Evolutionary conservation across 2,888 invertebrate species (phyloP).

Genomic region (Protonemura montana): DNA sequence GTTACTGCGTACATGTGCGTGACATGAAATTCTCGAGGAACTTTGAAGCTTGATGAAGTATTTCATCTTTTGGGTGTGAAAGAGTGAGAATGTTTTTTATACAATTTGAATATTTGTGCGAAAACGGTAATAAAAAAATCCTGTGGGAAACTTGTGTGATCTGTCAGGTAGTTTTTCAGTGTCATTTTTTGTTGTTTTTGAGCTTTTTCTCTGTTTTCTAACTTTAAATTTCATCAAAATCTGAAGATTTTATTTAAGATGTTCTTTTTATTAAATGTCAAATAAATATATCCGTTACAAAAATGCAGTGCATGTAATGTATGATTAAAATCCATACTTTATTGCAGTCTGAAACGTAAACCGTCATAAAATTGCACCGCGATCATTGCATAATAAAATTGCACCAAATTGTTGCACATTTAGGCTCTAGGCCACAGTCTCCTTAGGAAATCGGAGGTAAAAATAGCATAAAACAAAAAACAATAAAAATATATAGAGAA

Average conservation of each 20-base stretch:
- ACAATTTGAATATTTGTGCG: too few species aligned
- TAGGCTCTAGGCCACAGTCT: neutral
- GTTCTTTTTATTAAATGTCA: neutral
- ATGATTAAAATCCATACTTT: neutral
- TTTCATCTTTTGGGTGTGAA: too few species aligned
- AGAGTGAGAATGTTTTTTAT: too few species aligned
- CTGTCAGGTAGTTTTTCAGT: too few species aligned
- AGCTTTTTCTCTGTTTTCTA: too few species aligned
- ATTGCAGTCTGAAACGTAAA: neutral
- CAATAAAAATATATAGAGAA: neutral
- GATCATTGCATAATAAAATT: neutral
- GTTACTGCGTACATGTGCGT: too few species aligned
- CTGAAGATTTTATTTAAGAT: neutral
- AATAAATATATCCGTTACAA: neutral
- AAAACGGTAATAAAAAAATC: too few species aligned
- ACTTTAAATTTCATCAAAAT: too few species aligned
- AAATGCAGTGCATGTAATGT: neutral
- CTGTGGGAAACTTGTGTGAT: too few species aligned
- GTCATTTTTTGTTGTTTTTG: too few species aligned
- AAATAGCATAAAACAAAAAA: neutral
- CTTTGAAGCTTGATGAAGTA: too few species aligned
- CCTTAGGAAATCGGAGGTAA: neutral
- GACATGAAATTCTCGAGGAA: too few species aligned
- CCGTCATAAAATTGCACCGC: neutral
- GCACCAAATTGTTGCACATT: neutral